Evolutionary conservation across 2,888 invertebrate genomes (phyloP), one percentile per base, ranked within the genome.

Genomic region (Gandaritis pyraliata): DNA sequence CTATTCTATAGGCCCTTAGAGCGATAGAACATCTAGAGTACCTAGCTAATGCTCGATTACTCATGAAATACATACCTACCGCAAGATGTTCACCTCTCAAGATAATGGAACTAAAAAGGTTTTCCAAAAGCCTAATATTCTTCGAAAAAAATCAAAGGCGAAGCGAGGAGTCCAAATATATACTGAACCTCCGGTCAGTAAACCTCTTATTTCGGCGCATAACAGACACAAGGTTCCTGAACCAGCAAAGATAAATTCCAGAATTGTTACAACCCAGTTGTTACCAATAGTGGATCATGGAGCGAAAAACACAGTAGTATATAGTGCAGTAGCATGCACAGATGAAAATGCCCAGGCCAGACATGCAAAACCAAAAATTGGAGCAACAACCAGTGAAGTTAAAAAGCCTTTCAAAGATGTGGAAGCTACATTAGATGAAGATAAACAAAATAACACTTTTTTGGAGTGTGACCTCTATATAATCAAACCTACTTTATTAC

Each of bases 91-190:
- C 77, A 78, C 83, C 49, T 78, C 87, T 55, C 81, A 83, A 68
- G 83, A 87, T 61, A 47, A 13, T 7, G 29, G 29, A 5, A 47
- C n/a, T 10, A 88, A 83, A 66, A 90, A 85, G 72, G 80, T 79
- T 64, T 86, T 85, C 69, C 86, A 88, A 68, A 91, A 90, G 69
- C 91, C 91, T 56, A 92, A 91, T 70, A 92, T 92, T 64, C 80
- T 92, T 23, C 77, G 91, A 61, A 85, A 77, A 66, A 88, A 83
- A 64, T 53, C 81, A 10, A 88, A 85, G 61, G 63, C 74, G 29
- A 69, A 63, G 39, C 60, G 51, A 7, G 63, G 38, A 5, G 15
- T 50, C 29, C 46, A 46, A 33, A 50, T 46, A 23, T 16, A 16
- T 15, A 36, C 61, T 69, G 80, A 80, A 74, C 75, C 80, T 75